Conservation (phyloP, 2,888 invertebrate genomes). For the Griposia aprilina region DNA sequence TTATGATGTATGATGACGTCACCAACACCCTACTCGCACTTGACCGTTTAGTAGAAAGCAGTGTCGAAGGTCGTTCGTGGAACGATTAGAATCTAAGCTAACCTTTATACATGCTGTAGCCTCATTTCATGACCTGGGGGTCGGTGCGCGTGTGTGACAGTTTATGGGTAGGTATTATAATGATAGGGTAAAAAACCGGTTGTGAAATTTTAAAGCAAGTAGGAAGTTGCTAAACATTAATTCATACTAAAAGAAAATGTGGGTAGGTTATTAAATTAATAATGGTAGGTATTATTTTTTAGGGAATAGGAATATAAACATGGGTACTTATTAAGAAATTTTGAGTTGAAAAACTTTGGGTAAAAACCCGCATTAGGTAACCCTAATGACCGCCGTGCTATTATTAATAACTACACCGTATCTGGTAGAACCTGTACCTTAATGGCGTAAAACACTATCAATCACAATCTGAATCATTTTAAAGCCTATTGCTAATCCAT, state of each 20-base stretch:
- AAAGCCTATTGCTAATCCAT: no score
- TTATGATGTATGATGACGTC: slow-evolving; percentile 52
- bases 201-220: not conserved
- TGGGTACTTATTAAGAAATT: not conserved
- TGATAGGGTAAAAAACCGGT: not conserved
- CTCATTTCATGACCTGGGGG: slow-evolving; percentile 73
- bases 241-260: not conserved
- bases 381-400: not conserved
- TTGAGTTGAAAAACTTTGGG: not conserved
- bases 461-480: no score
- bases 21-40: slow-evolving; percentile 38
- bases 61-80: slow-evolving; percentile 60
- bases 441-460: no score
- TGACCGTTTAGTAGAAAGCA: slow-evolving; percentile 53
- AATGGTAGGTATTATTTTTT: not conserved
- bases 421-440: no score
- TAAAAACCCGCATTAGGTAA: not conserved
- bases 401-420: not conserved
- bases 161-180: slow-evolving; percentile 16
- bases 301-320: not conserved
- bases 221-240: not conserved
- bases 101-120: slow-evolving; percentile 70
- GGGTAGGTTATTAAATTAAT: not conserved
- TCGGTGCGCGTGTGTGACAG: slow-evolving; percentile 71
- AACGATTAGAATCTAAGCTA: slow-evolving; percentile 70